Conservation (phyloP, 2,888 invertebrate species). For the Mesorhabditis belari region DNA sequence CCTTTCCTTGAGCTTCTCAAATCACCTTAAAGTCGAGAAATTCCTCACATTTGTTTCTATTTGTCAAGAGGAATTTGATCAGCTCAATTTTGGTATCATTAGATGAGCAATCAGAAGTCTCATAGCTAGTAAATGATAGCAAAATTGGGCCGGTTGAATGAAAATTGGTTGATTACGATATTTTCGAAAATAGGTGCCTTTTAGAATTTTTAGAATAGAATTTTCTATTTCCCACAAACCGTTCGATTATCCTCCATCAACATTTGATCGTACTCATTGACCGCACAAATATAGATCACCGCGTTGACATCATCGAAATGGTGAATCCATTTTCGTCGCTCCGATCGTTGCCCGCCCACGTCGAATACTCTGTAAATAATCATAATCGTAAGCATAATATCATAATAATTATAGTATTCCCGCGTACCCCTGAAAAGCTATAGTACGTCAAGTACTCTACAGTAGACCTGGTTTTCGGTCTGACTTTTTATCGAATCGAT, state of each 20-base stretch:
- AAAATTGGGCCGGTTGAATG: not conserved
- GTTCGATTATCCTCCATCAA: constrained; percentile 19
- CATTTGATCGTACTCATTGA: constrained; percentile 29
- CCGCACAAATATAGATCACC: constrained; percentile 27
- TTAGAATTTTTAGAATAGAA: not conserved
- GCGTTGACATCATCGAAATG: constrained; percentile 33
- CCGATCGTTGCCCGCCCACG: constrained; percentile 33
- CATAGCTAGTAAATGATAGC: too few relatives aligned
- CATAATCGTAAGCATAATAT: not conserved
- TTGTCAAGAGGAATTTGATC: too few relatives aligned
- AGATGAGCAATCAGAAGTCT: too few relatives aligned
- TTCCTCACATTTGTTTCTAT: too few relatives aligned
- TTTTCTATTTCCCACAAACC: constrained; percentile 6
- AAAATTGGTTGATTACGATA: not conserved
- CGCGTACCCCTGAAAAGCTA: not conserved
- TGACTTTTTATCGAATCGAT: too few relatives aligned
- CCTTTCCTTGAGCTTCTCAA: too few relatives aligned
- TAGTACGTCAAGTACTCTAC: not conserved
- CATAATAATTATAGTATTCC: not conserved
- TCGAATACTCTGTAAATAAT: constrained; percentile 22
- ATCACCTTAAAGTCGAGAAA: too few relatives aligned
- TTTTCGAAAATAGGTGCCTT: not conserved
- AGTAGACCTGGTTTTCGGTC: not conserved
- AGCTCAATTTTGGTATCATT: too few relatives aligned
- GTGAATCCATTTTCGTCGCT: constrained; percentile 35